Base-by-base conservation (phyloP, 1,140 invertebrate genomes). In the Dendroctonus ponderosae region DNA sequence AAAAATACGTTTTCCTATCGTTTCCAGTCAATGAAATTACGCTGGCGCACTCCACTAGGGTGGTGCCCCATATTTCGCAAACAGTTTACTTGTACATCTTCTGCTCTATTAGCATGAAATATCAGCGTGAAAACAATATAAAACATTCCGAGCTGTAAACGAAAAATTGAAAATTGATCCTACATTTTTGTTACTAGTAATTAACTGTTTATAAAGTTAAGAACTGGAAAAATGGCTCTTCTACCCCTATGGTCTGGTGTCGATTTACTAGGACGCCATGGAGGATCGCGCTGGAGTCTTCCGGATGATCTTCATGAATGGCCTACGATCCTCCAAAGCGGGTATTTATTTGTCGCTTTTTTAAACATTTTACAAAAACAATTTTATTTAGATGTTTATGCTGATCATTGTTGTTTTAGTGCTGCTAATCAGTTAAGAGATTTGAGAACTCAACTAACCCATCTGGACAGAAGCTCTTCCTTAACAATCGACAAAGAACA, bases 401-500 rank as follows among this genome's bases (percentile, higher is more conserved):
- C 41, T 14, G 37, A 14, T 52, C 9, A 12, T 52, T 52, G 8
- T 0, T 26, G 44, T 38, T 58, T 42, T 43, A 60, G 58, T 15
- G 37, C 58, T 7, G 5, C 41, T 15, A 14, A 43, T 14, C 58
- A 60, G 4, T 50, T 60, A 42, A 12, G 58, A 4, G 44, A 60
- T 49, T 49, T 60, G 39, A 41, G 58, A 54, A 54, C 40, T 39
- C 49, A 54, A 11, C 48, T 63, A 11, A 40, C 61, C 11, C 61
- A 63, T 12, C 53, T 38, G 15, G 50, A 63, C 6, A 11, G 12
- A 52, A 15, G 15, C 5, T 14, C 61, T 15, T 40, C 61, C 0
- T 12, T 63, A 4, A 53, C 50, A 8, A 15, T 41, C n/a, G 51
- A 63, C 26, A 63, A 63, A 40, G 51, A 52, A n/a, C 50, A 52